Conservation (phyloP, 2,797 vertebrate species). For the Amniataba percoides region DNA sequence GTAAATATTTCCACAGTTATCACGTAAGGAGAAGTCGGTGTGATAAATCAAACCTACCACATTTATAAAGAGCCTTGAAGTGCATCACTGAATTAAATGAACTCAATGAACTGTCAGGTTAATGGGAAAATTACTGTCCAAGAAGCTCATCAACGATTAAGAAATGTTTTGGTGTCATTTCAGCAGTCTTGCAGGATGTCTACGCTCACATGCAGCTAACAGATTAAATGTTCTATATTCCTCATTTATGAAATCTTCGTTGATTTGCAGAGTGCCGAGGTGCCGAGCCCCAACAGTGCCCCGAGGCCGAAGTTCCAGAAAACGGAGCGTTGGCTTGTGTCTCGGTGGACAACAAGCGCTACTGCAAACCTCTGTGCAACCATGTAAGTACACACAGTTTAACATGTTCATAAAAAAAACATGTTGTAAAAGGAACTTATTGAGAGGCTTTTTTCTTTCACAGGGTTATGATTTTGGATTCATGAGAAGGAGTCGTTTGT, state of each 20-base stretch:
- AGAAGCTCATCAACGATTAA: constrained; percentile 13
- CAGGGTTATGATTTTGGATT: constrained; percentile 87
- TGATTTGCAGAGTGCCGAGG: constrained; percentile 69
- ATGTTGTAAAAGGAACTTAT: too few relatives aligned
- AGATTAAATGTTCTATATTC: not conserved
- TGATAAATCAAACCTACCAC: not conserved
- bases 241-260: not conserved
- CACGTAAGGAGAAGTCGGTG: not conserved
- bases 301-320: constrained; percentile 57
- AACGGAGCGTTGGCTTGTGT: constrained; percentile 84
- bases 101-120: not conserved
- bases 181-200: too few relatives aligned
- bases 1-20: too few relatives aligned
- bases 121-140: not conserved
- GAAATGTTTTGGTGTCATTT: not conserved
- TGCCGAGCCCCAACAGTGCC: constrained; percentile 52
- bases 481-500: constrained; percentile 76
- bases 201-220: not conserved
- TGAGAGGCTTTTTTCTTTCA: not conserved
- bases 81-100: constrained; percentile 8
- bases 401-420: not conserved
- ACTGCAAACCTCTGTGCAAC: constrained; percentile 90
- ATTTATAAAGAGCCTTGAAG: not conserved
- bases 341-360: constrained; percentile 53
- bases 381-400: constrained; percentile 58